phyloP scores from a whole-genome alignment of 2,888 invertebrate genomes.

The Thecophora atra region DNA sequence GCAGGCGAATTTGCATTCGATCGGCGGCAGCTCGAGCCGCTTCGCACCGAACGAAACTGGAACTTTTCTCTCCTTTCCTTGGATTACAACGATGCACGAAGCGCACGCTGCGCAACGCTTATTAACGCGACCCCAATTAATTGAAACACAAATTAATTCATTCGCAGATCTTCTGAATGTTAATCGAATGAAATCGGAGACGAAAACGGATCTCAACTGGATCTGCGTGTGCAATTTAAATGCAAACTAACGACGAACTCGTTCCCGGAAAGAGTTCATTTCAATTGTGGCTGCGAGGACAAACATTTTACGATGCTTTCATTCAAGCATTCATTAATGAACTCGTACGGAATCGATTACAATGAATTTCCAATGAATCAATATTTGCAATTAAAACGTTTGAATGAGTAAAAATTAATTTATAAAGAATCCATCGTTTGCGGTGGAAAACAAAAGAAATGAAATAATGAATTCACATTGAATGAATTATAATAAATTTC shows the following conservation, averaged over 20 bases:
- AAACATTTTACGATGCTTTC: too few species aligned
- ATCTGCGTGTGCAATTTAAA: not conserved
- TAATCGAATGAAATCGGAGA: not conserved
- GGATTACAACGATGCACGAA: not conserved
- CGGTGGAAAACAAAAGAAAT: too few species aligned
- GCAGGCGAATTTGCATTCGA: not conserved
- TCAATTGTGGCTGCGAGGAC: too few species aligned
- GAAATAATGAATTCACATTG: too few species aligned
- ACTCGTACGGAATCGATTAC: too few species aligned
- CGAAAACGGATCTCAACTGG: not conserved
- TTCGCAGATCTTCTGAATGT: not conserved
- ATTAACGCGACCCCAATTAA: conserved; percentile 23
- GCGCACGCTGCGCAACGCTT: not conserved
- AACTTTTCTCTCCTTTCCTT: not conserved
- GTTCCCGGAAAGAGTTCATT: too few species aligned
- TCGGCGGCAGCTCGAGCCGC: not conserved
- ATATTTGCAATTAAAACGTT: too few species aligned
- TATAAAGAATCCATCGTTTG: too few species aligned
- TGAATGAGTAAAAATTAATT: too few species aligned
- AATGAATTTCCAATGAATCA: too few species aligned
- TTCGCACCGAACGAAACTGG: not conserved
- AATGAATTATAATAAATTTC: too few species aligned
- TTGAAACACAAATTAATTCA: not conserved
- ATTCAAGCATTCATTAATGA: too few species aligned
- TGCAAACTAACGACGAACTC: not conserved